Conservation (phyloP, 2,888 invertebrate genomes). For the Chymomyza caudatula region DNA sequence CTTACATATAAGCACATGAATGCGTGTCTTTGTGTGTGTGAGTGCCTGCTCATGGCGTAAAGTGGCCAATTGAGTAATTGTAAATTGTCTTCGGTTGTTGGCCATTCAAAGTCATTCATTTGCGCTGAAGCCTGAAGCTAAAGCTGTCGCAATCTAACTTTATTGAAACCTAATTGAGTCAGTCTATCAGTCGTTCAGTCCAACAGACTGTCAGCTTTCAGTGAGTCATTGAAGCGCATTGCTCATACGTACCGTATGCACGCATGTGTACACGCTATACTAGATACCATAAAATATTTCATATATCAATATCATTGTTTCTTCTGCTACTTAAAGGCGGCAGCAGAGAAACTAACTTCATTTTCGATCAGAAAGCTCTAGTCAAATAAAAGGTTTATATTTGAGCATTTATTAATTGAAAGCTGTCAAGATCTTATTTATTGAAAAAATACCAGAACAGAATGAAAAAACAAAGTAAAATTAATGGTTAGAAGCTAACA, state of each 20-base stretch:
- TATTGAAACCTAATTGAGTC: constrained; percentile 61
- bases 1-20: background rate
- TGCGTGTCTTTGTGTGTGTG: constrained; percentile 20
- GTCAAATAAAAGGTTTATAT: too few species aligned
- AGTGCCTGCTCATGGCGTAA: constrained; percentile 1
- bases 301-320: background rate
- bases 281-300: background rate
- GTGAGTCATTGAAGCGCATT: background rate
- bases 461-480: too few species aligned
- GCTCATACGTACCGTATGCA: background rate
- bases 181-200: background rate
- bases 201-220: background rate
- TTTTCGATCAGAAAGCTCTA: too few species aligned
- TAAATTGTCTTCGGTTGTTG: constrained; percentile 28
- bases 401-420: too few species aligned
- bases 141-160: constrained; percentile 21
- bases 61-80: constrained; percentile 56
- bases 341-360: too few species aligned
- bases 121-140: constrained; percentile 7
- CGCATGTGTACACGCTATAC: background rate
- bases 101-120: constrained; percentile 33
- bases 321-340: background rate
- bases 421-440: too few species aligned
- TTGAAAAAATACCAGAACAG: too few species aligned
- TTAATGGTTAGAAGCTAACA: too few species aligned